Base-by-base conservation (phyloP, 1,140 invertebrate species). In the Ectropis grisescens region DNA sequence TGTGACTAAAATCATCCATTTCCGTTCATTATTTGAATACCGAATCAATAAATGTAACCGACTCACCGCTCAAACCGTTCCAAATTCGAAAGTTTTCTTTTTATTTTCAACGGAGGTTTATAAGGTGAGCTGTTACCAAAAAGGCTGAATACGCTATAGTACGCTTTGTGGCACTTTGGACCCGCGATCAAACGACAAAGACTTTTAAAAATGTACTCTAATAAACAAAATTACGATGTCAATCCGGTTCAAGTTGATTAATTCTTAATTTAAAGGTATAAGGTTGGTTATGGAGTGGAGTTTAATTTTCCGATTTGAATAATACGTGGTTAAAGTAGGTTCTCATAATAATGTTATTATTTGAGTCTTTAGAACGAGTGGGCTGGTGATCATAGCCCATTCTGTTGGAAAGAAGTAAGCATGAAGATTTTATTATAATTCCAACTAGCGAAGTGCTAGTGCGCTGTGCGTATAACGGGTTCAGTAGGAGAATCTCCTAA, bases 261-360 rank as follows among this genome's bases (percentile, higher is more conserved):
- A 16, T n/a, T 29, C 38, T 13, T 69, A 52, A 31, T 27, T 2
- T 22, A 27, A 5, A 1, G 22, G 0, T 1, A 14, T 58, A 58
- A 23, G 24, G 47, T 30, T 33, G 24, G 41, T 35, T 41, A 37
- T 64, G 25, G 16, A 6, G 23, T 35, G 30, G 2, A 7, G 13
- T 25, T 40, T 29, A 3, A 23, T 35, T 33, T 29, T 23, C 13
- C 8, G 33, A 4, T 19, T 19, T 3, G 3, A 8, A 19, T 3
- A 4, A 19, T 19, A 4, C 3, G 8, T 19, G 26, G n/a, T 29
- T 22, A 10, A 33, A 22, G 11, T 25, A 33, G 31, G 43, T 56
- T 51, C 45, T 45, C 57, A 64, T 75, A 70, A 75, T 75, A 75
- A 79, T 69, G 70, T 67, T 75, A 74, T 66, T 62, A 66, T 78